Percentiles rank a stretch among this genome's conserved stretches.
These are phyloP conservation scores for Cepphus grylle DNA, from an alignment of 2,113 vertebrate species.

Conservation along the genomic window DNA sequence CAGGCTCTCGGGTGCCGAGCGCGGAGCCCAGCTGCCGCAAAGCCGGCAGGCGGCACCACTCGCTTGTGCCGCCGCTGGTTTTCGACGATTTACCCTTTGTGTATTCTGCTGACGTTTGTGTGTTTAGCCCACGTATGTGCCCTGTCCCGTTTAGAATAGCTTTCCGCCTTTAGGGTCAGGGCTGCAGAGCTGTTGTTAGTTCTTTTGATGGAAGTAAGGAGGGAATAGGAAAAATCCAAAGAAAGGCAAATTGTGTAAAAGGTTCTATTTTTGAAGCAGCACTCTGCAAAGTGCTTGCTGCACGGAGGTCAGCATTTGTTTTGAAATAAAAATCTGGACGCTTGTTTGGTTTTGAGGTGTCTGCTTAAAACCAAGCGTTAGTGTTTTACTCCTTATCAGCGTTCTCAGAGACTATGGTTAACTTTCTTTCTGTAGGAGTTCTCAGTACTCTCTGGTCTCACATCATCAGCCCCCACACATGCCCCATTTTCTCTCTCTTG, in stretches of 20 bases:
- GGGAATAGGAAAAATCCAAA: background rate
- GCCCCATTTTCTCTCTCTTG: background rate
- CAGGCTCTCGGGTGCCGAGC: rapidly evolving
- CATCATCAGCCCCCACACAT: background rate
- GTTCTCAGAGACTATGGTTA: background rate
- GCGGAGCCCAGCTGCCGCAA: background rate
- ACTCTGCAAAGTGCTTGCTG: background rate
- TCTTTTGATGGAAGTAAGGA: background rate
- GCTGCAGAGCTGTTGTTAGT: background rate
- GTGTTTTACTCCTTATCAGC: background rate
- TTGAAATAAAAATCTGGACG: background rate
- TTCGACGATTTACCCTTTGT: background rate
- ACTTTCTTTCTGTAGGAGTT: background rate
- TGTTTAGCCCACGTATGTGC: rapidly evolving
- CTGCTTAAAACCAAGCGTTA: background rate
- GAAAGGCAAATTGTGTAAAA: background rate
- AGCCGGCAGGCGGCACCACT: background rate
- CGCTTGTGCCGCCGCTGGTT: background rate
- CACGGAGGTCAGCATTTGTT: background rate
- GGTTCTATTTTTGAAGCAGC: background rate
- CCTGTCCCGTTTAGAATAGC: background rate
- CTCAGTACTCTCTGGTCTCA: background rate
- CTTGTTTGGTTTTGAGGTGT: background rate
- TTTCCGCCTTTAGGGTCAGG: rapidly evolving
- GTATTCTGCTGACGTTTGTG: background rate